A percentile compares a stretch with the other conserved stretches of the same genome.
phyloP scores from a whole-genome alignment of 2,888 invertebrate genomes.

The Cephalotes varians region DNA sequence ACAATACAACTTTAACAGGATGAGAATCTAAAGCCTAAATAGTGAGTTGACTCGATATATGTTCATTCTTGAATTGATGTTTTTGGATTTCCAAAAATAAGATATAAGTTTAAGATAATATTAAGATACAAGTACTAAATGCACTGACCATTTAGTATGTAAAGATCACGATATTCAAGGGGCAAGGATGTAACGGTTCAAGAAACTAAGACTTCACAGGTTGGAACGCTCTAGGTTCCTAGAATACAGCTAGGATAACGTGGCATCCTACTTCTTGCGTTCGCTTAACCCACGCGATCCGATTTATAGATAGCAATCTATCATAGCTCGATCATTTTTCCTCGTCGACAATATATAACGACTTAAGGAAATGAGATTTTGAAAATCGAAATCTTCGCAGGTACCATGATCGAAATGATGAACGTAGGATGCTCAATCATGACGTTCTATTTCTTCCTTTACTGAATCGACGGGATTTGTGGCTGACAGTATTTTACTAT shows the following conservation, averaged over 20 bases:
- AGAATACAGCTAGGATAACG: conserved; percentile 37
- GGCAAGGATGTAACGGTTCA: conserved; percentile 47
- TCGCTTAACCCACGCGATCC: conserved; percentile 41
- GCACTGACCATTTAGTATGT: background rate
- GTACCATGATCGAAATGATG: conserved; percentile 25
- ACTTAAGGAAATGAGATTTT: conserved; percentile 38
- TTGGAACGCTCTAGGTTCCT: conserved; percentile 31
- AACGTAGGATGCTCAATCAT: conserved; percentile 62
- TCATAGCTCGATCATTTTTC: conserved; percentile 21
- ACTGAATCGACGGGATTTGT: conserved; percentile 31
- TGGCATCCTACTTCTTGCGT: conserved; percentile 22
- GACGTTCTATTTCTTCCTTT: conserved; percentile 31
- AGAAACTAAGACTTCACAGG: conserved; percentile 11
- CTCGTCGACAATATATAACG: conserved; percentile 14
- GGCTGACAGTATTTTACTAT: conserved; percentile 32
- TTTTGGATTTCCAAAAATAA: background rate
- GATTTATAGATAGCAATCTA: conserved; percentile 24
- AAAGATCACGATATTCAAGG: conserved; percentile 2
- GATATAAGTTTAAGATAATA: too few relatives aligned
- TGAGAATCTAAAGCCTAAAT: background rate
- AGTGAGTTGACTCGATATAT: background rate
- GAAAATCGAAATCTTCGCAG: conserved; percentile 30
- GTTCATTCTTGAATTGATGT: background rate
- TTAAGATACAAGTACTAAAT: background rate
- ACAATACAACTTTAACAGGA: background rate